Evolutionary conservation across 2,888 invertebrate genomes (phyloP), one percentile per base, ranked within the genome.

Genomic region (Poecilobothrus nobilitatus): DNA sequence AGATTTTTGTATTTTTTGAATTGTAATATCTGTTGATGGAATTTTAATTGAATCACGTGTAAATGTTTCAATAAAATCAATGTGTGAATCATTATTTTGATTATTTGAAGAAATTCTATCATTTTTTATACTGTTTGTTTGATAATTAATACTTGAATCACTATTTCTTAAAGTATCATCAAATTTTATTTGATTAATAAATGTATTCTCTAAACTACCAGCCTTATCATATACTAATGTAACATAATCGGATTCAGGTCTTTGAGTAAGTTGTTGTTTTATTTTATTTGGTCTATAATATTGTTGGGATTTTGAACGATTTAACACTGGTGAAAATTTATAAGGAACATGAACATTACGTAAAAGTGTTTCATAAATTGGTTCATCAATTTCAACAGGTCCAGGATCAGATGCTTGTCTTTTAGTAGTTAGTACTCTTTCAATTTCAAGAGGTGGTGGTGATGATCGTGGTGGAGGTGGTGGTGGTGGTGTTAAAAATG

Each of bases 331-430:
- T 0, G 81, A 81, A 72, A 80, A 82, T 67, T 82, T 82, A 70
- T 82, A 82, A 9, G 82, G 82, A n/a, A 82, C 82, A 70, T 82
- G 82, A 2, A 82, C 82, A 72, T 82, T 82, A 27, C 82, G 76
- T 44, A 80, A 72, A 44, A 82, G 70, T 3, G 81, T 76, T 72
- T 82, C 82, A 69, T 82, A 82, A 10, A 82, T 79, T 34, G 79
- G 82, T 69, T 82, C 82, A 20, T 78, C 70, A 44, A 8, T n/a
- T 21, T 78, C 70, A 62, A 6, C 18, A 69, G 70, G 8, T 71
- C 71, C 3, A 69, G 67, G 9, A 64, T n/a, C n/a, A 12, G 18
- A 66, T 33, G 21, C 6, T 44, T 66, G 33, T 34, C 61, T n/a
- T 71, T 69, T 8, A 2, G 37, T 22, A n/a, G 0, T 18, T 9